Base-by-base conservation (phyloP, 2,888 invertebrate genomes). In the Flexamia atlantica region DNA sequence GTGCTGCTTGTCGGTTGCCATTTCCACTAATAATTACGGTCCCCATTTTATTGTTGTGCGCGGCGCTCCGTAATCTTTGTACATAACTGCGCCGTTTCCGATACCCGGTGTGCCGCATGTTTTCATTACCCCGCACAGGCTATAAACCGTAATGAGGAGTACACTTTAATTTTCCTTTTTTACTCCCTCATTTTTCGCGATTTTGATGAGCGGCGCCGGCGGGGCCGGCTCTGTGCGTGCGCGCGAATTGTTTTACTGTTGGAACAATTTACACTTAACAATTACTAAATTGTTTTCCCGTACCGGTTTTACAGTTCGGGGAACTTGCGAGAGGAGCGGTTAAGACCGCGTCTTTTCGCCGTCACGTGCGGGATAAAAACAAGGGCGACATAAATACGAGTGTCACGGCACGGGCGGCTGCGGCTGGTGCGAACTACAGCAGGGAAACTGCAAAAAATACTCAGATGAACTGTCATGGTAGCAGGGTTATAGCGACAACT, bases 31-130 rank as follows among this genome's bases (percentile, higher is more conserved):
- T 64, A 64, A 64, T 64, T 64, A 64, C 28, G 64, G 64, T 64
- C 74, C 46, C 74, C 74, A 46, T 46, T 76, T 76, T 76, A 76
- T 70, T 70, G 70, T 70, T 70, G 70, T 70, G 70, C 20, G 40
- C 70, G 40, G 70, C 70, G 70, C 46, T 46, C 74, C 46, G 46
- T 76, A 76, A 76, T 76, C 74, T 76, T 12, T 46, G 25, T 28
- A 76, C 74, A 76, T 76, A 76, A 76, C 74, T 42, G 23, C n/a
- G 74, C 68, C 25, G 36, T 70, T 53, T 40, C 70, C 40, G 40
- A 40, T 40, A 40, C 20, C 3, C 10, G 4, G 9, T 7, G 74
- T 25, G 25, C 25, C 40, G 40, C 46, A 46, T 76, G 74, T 28
- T 76, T 76, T 46, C 74, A 76, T 76, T 76, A 46, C 46, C n/a